Conservation (phyloP, 37 sponge, comb jelly and placozoan species). For the Sycon ciliatum region DNA sequence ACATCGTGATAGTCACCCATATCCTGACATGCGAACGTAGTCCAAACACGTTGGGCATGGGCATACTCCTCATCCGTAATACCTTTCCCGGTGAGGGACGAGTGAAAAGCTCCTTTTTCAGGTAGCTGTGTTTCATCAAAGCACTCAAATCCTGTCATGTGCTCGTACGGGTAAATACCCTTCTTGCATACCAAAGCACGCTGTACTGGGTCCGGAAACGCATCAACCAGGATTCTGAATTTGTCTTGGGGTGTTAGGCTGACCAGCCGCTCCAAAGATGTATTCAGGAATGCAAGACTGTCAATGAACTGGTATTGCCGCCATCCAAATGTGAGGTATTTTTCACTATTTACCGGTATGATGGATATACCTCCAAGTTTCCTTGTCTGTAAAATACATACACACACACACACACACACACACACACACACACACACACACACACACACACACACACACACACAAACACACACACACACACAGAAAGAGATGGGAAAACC, state of each 20-base stretch:
- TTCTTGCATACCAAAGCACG: not conserved
- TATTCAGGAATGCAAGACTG: not conserved
- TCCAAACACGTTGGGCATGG: slow-evolving; percentile 16
- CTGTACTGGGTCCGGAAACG: not conserved
- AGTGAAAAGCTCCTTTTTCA: not conserved
- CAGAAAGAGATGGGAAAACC: no score
- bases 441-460: no score
- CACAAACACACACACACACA: no score
- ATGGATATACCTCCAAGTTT: no score
- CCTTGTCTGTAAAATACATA: no score
- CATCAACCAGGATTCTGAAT: not conserved
- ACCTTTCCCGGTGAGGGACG: not conserved
- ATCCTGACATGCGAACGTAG: not conserved
- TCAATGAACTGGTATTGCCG: slow-evolving; percentile 18
- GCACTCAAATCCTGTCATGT: not conserved
- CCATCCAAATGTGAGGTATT: not conserved
- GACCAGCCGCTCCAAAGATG: not conserved
- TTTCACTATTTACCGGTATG: slow-evolving; percentile 18
- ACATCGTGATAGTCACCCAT: slow-evolving; percentile 12
- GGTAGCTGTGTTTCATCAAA: not conserved
- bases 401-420: no score
- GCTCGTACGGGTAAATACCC: slow-evolving; percentile 21
- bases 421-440: no score
- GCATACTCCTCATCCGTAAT: slow-evolving; percentile 16
- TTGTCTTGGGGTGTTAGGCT: no score